Percentiles rank a stretch among this genome's conserved stretches.
Conservation (phyloP, 1,140 invertebrate species). For the Venustaconcha ellipsiformis region DNA sequence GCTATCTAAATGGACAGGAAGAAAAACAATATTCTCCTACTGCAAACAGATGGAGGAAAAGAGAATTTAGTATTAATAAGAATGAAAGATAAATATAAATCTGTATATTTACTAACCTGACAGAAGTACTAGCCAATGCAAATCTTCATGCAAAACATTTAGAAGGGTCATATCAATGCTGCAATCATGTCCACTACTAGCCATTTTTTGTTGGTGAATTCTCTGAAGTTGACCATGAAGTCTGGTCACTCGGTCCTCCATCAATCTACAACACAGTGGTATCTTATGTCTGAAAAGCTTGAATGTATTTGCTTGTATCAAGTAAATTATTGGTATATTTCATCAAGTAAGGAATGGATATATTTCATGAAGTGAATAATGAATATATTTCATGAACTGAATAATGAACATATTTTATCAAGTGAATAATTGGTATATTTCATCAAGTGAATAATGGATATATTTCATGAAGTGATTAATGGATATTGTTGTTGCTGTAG, state of each 20-base stretch:
- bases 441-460: too few species aligned
- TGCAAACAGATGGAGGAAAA: background rate
- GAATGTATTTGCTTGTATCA: too few species aligned
- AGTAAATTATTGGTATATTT: too few species aligned
- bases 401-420: too few species aligned
- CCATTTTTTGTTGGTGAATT: constrained; percentile 65
- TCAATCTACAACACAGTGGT: constrained; percentile 67
- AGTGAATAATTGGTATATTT: too few species aligned
- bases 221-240: constrained; percentile 77
- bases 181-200: constrained; percentile 70
- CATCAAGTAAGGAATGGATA: too few species aligned
- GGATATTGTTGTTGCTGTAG: too few species aligned
- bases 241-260: constrained; percentile 76
- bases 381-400: too few species aligned
- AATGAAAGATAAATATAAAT: background rate
- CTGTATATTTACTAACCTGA: constrained; percentile 71
- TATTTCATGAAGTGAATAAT: too few species aligned
- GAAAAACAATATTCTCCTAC: background rate
- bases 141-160: constrained; percentile 77
- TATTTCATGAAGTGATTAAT: too few species aligned
- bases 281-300: too few species aligned
- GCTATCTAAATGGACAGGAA: background rate
- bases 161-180: constrained; percentile 57
- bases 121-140: constrained; percentile 90
- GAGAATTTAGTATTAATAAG: background rate